Evolutionary conservation across 2,113 vertebrate species (phyloP).

Genomic region (Gnathonemus echidnorhynchus): DNA sequence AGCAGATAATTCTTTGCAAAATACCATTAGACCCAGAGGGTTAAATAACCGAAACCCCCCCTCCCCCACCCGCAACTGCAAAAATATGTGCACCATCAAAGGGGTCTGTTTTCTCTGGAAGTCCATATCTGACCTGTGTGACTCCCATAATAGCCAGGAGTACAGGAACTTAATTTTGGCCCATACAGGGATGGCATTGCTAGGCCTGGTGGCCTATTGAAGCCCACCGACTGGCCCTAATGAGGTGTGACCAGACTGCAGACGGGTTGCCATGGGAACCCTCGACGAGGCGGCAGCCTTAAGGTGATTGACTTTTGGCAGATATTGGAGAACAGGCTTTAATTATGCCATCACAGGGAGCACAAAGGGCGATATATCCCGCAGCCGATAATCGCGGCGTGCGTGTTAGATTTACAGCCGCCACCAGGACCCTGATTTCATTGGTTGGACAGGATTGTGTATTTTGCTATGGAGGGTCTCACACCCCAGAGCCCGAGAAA

Average conservation of each 20-base stretch:
- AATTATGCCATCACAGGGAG: not conserved
- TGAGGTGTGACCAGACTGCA: conserved; percentile 59
- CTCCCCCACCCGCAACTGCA: not conserved
- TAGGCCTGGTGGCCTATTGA: conserved; percentile 56
- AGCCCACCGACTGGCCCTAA: conserved; percentile 53
- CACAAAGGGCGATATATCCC: not conserved
- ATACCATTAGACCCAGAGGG: not conserved
- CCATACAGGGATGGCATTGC: conserved; percentile 59
- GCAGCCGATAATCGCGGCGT: not conserved
- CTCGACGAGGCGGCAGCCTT: conserved; percentile 38
- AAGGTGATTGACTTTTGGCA: conserved; percentile 29
- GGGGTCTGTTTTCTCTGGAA: conserved; percentile 5
- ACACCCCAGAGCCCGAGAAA: not conserved
- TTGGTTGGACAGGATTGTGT: not conserved
- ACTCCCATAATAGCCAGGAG: conserved; percentile 56
- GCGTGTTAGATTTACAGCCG: not conserved
- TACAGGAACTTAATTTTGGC: conserved; percentile 58
- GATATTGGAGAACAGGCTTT: conserved; percentile 14
- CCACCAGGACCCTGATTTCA: not conserved
- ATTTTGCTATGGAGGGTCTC: not conserved
- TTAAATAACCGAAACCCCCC: not conserved
- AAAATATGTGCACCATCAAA: conserved; percentile 21
- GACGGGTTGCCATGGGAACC: conserved; percentile 55
- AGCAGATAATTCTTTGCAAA: not conserved
- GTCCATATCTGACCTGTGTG: conserved; percentile 32